A percentile compares a stretch with the other conserved stretches of the same genome.
phyloP scores from a whole-genome alignment of 2,797 vertebrate genomes.

The Okamejei kenojei region DNA sequence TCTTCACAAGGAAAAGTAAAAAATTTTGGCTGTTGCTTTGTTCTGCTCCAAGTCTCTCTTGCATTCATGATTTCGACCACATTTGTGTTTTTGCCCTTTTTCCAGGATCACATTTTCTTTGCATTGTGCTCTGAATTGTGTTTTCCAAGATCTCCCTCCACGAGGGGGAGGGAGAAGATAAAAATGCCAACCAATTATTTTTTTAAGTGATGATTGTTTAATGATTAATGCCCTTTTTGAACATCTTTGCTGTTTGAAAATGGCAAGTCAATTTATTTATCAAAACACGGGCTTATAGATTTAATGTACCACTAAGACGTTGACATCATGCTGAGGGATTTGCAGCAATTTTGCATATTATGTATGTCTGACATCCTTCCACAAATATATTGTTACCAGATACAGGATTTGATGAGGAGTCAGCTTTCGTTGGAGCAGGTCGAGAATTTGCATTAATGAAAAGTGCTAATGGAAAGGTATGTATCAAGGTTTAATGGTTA shows the following conservation, averaged over 20 bases:
- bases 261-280: background rate
- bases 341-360: background rate
- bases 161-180: too few species aligned
- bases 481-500: conserved; percentile 17
- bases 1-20: too few species aligned
- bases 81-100: too few species aligned
- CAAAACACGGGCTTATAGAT: background rate
- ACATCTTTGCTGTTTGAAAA: background rate
- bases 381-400: conserved; percentile 56
- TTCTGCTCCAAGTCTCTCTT: background rate
- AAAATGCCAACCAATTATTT: background rate
- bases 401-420: conserved; percentile 97
- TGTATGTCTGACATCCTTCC: background rate
- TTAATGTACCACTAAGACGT: background rate
- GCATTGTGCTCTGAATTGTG: background rate
- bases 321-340: background rate
- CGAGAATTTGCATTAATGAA: conserved; percentile 98
- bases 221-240: background rate
- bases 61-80: background rate
- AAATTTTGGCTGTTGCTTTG: background rate
- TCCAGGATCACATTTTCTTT: too few species aligned
- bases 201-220: background rate
- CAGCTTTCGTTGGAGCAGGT: conserved; percentile 89
- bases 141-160: background rate
- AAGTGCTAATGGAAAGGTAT: conserved; percentile 95